Evolutionary conservation across 2,888 invertebrate species (phyloP).

Genomic region (Drosophila kuntzei): DNA sequence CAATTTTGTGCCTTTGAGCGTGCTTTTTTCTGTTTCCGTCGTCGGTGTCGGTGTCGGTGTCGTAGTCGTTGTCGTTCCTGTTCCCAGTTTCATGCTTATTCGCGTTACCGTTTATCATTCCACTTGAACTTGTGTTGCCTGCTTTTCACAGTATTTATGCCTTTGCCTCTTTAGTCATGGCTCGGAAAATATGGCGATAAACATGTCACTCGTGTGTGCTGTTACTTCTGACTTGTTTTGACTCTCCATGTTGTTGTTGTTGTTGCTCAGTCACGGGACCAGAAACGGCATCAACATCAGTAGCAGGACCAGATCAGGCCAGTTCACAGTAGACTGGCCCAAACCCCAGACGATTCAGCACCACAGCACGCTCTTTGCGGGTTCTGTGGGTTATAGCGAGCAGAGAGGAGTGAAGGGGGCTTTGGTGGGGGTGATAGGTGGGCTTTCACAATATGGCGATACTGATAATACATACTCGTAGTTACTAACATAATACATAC

Average conservation of each 20-base stretch:
- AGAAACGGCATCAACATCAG: conserved; percentile 11
- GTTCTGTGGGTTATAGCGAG: not conserved
- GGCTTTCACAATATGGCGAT: conserved; percentile 59
- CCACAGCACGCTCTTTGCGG: conserved; percentile 39
- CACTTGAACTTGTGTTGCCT: conserved; percentile 71
- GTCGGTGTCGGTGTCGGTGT: no score
- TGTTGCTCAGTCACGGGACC: conserved; percentile 27
- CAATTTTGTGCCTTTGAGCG: not conserved
- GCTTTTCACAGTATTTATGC: conserved; percentile 71
- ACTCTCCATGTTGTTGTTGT: conserved; percentile 7
- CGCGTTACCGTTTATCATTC: conserved; percentile 49
- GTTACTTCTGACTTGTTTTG: conserved; percentile 49
- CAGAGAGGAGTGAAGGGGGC: not conserved
- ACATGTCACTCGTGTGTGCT: conserved; percentile 69
- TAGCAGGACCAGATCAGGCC: conserved; percentile 17
- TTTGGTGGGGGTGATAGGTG: not conserved
- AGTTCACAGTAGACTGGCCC: conserved; percentile 23
- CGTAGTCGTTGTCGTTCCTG: conserved; percentile 7
- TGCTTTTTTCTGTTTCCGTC: not conserved
- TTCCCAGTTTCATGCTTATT: conserved; percentile 7
- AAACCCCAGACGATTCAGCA: conserved; percentile 14
- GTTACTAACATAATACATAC: conserved; percentile 76
- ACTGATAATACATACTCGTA: conserved; percentile 70
- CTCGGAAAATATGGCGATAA: conserved; percentile 77
- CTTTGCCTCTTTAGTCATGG: conserved; percentile 75